These are phyloP conservation scores for Poecile montanus DNA, from an alignment of 2,797 vertebrate genomes.

Conservation along the genomic window DNA sequence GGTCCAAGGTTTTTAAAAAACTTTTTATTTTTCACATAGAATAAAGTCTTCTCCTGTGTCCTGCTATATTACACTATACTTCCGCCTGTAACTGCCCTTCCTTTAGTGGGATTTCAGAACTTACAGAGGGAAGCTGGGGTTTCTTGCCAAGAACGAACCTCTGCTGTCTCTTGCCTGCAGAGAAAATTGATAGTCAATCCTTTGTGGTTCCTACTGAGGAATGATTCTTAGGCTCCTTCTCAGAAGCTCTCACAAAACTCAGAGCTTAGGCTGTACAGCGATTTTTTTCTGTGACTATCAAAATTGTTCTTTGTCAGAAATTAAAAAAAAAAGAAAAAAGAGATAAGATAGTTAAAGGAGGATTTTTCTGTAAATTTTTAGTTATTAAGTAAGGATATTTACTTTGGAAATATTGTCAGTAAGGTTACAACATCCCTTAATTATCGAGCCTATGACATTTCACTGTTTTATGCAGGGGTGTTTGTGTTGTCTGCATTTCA, in stretches of 20 bases:
- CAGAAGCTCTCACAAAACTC: not conserved
- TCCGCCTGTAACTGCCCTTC: not conserved
- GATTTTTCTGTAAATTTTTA: not conserved
- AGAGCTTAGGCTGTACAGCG: not conserved
- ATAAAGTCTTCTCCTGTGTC: not conserved
- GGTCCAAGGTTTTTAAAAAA: not conserved
- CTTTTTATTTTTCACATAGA: not conserved
- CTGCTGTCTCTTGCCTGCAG: not conserved
- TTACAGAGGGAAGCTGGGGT: not conserved
- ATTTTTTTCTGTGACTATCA: not conserved
- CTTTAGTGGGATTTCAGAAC: not conserved
- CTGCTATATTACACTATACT: not conserved
- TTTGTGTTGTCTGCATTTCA: conserved; percentile 57
- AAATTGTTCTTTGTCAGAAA: not conserved
- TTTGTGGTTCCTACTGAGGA: not conserved
- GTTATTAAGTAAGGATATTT: not conserved
- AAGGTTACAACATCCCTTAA: not conserved
- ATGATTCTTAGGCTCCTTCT: not conserved
- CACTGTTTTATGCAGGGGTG: not conserved
- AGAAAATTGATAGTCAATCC: not conserved
- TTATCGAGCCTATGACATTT: conserved; percentile 29
- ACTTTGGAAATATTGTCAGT: not conserved
- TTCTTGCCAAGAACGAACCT: not conserved
- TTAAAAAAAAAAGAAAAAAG: not conserved
- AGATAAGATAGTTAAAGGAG: not conserved